Evolutionary conservation across 23 tunicate genomes (phyloP), one percentile per base, ranked within the genome.

Genomic region (Styela clava): DNA sequence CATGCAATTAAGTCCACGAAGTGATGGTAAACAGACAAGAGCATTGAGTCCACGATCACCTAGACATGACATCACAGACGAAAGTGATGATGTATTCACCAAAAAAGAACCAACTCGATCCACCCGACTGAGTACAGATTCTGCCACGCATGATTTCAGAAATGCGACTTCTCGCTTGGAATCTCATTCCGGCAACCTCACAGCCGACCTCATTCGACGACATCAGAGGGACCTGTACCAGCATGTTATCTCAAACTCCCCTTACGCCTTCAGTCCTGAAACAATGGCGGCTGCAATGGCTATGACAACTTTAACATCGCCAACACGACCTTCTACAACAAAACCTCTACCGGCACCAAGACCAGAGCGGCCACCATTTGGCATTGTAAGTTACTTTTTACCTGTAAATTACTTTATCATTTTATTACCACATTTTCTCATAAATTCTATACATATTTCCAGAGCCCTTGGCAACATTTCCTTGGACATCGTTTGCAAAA

Each of bases 221-320:
- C 65, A 44, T 26, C 81, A 76, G 81, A 52, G 65, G 21, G 81
- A 76, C 16, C 27, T 76, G 26, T 76, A 76, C 27, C 65, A 56
- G 21, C 81, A 52, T 29, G 81, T 76, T 20, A 36, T 76, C 26
- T 23, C 81, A 1, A 76, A 44, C 65, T 24, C 63, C 24, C 81
- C 81, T 23, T 76, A 76, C 81, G 9, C n/a, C 27, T 56, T 76
- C 29, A 37, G 44, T 44, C 81, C 81, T 7, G 81, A 76, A 44
- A 29, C 81, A 35, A 76, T 76, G 81, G 81, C 81, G 18, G 81
- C 81, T 52, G 81, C 81, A 52, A 44, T 76, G 63, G 81, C 81
- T 12, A 76, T 76, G 81, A 76, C 81, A n/a, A 24, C 81, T n/a
- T 64, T 76, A 16, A 76, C 81, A 5, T 52, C 81, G 16, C 65